Percentiles rank a stretch among this genome's conserved stretches.
Conservation (phyloP, 2,797 vertebrate genomes). For the Clarias platycephalus region DNA sequence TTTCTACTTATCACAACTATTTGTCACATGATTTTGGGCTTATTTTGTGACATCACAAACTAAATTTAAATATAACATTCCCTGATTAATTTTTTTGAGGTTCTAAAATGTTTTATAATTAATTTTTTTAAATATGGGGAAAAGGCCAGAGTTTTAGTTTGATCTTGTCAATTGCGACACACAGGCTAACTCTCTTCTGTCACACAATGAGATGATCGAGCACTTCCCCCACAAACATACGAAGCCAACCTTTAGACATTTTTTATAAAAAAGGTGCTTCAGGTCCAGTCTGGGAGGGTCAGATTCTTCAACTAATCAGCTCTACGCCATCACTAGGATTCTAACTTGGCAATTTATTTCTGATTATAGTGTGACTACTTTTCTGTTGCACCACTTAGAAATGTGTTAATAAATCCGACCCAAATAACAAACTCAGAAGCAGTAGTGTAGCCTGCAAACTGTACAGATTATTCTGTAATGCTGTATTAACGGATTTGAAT, state of each 20-base stretch:
- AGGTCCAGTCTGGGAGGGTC: too few species aligned
- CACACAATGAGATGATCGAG: neutral
- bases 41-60: too few species aligned
- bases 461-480: neutral
- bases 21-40: neutral
- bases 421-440: neutral
- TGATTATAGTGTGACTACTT: neutral
- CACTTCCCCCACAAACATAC: neutral
- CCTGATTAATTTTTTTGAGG: too few species aligned
- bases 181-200: neutral
- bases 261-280: neutral
- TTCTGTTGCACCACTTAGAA: neutral
- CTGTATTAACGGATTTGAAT: neutral
- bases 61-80: neutral
- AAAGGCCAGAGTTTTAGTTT: neutral
- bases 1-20: neutral
- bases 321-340: neutral
- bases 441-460: neutral
- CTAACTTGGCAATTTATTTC: neutral
- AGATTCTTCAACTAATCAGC: too few species aligned
- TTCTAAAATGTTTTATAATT: too few species aligned
- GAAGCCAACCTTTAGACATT: neutral
- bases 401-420: neutral
- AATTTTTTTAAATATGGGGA: neutral
- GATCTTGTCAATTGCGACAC: neutral